Evolutionary conservation across 2,113 vertebrate species (phyloP).

Genomic region (Grammatotria lemairii): DNA sequence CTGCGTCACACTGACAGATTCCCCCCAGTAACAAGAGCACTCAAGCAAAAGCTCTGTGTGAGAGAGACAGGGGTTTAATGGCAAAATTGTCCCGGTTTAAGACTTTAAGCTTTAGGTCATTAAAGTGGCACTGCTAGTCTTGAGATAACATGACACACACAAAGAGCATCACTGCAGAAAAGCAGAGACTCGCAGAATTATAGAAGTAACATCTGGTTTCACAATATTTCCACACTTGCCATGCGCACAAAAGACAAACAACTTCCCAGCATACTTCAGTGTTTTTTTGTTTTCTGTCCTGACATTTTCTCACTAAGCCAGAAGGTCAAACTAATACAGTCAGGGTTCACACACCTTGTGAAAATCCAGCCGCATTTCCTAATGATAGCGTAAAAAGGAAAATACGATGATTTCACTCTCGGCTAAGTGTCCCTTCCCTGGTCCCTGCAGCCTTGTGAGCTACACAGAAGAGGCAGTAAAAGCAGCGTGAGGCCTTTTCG

Average conservation of each 20-base stretch:
- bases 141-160: conserved; percentile 3
- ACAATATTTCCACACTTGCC: conserved; percentile 59
- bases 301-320: conserved; percentile 42
- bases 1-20: conserved; percentile 60
- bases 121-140: conserved; percentile 40
- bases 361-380: not conserved
- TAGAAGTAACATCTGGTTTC: conserved; percentile 57
- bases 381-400: not conserved
- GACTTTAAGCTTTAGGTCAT: conserved; percentile 10
- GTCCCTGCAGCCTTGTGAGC: not conserved
- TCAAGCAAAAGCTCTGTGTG: conserved; percentile 27
- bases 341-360: not conserved
- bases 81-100: conserved; percentile 6
- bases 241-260: conserved; percentile 58
- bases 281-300: conserved; percentile 66
- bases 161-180: not conserved
- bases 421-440: not conserved
- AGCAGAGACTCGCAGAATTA: not conserved
- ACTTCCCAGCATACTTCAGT: conserved; percentile 65
- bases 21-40: conserved; percentile 48
- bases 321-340: conserved; percentile 75
- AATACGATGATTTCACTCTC: not conserved
- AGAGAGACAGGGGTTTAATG: conserved; percentile 34
- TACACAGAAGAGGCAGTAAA: not conserved
- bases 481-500: not conserved